Conservation (phyloP, 2,797 vertebrate genomes). For the Poeciliopsis paucimaculata region DNA sequence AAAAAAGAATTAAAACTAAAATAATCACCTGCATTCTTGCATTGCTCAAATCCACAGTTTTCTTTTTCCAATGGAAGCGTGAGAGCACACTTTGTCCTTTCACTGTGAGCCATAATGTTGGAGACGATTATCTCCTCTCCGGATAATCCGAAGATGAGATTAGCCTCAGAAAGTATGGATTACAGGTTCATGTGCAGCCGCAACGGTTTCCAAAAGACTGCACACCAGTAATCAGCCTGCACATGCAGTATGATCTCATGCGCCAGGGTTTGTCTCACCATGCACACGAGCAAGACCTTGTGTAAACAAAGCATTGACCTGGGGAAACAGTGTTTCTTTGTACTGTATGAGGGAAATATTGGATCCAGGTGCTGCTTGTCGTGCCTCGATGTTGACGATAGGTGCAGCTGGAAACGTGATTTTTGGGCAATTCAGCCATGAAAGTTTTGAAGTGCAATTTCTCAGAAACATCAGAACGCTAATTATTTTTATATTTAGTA, state of each 20-base stretch:
- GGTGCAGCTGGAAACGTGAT: constrained; percentile 12
- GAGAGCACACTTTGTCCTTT: constrained; percentile 28
- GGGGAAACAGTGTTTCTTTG: constrained; percentile 35
- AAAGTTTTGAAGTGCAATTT: neutral
- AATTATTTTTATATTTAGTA: neutral
- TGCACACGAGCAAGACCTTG: constrained; percentile 20
- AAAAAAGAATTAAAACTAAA: neutral
- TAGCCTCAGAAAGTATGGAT: constrained; percentile 58
- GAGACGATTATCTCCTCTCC: constrained; percentile 44
- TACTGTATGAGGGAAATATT: constrained; percentile 21
- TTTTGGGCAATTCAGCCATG: constrained; percentile 13
- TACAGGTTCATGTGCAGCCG: constrained; percentile 43
- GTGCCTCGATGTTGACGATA: constrained; percentile 3
- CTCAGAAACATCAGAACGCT: neutral
- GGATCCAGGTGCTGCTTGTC: constrained; percentile 49
- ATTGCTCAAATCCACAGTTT: neutral
- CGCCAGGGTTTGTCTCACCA: constrained; percentile 15
- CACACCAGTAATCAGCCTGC: constrained; percentile 49
- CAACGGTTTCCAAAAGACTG: constrained; percentile 52
- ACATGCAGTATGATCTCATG: constrained; percentile 21
- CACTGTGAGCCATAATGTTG: neutral
- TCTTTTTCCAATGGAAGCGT: neutral
- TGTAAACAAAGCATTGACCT: constrained; percentile 29
- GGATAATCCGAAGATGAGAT: constrained; percentile 64
- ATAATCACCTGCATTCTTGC: neutral